Conservation (phyloP, 2,113 vertebrate species). For the Plecturocebus donacophilus region DNA sequence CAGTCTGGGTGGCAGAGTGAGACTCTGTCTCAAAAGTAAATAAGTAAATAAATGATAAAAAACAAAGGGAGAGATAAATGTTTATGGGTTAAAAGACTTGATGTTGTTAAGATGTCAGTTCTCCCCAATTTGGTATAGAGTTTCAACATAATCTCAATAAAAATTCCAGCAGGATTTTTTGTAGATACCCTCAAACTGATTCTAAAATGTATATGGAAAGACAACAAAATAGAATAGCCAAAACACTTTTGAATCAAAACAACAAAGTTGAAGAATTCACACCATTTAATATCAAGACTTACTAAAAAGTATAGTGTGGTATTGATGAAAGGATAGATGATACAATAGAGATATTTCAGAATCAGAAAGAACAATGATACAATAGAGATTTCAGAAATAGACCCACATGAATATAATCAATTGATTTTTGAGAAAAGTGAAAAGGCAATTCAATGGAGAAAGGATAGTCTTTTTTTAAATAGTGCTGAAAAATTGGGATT, state of each 20-base stretch:
- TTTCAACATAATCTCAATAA: background rate
- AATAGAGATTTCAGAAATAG: no score
- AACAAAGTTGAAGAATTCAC: background rate
- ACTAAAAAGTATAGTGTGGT: background rate
- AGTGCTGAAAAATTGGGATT: background rate
- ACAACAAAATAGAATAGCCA: background rate
- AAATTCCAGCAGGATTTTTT: background rate
- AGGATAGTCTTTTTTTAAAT: no score
- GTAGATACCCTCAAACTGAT: background rate
- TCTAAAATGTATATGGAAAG: background rate
- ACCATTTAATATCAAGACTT: background rate
- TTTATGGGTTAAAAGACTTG: background rate
- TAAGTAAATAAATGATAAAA: background rate
- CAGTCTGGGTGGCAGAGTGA: no score
- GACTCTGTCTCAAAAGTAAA: no score
- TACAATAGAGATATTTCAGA: no score
- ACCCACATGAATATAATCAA: no score
- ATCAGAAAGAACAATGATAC: background rate
- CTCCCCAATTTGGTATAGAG: background rate
- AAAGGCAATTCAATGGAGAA: no score
- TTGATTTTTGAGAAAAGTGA: no score
- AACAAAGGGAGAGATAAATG: background rate
- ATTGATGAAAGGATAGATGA: background rate
- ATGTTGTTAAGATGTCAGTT: background rate
- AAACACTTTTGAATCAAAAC: background rate